Base-by-base conservation (phyloP, 2,797 vertebrate genomes). In the Brotogeris chrysoptera region DNA sequence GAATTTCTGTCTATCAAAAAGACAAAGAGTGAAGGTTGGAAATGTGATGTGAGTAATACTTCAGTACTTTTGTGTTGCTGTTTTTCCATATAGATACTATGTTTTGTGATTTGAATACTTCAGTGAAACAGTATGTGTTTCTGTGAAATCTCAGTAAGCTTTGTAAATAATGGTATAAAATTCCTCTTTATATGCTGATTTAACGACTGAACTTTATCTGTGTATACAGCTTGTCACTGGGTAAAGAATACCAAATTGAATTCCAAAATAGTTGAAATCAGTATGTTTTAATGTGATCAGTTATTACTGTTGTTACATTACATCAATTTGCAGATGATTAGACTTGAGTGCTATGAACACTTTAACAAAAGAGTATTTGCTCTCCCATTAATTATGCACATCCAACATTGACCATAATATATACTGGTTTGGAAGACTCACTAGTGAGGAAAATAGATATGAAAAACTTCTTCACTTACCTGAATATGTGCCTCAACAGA, bases 21-120 rank as follows among this genome's bases (percentile, higher is more conserved):
- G 97, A 99, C 98, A 91, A 99, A 99, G 96, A 99, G 98, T 83
- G 99, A 99, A 97, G 99, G 98, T 89, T 99, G 99, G 99, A 99
- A 99, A 97, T 99, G 99, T 97, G 98, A 99, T 79, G 99, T 99
- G 98, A 98, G 99, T 94, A 82, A 39, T 65, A 64, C 53, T 95
- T 94, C 16, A 68, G 53, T 63, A 34, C 8, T 47, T 87, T 16
- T 3, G 3, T 36, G 55, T 59, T 59, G 34, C 23, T 59, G 4
- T 4, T 1, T 77, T 49, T 53, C 49, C 13, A 8, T 59, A 17
- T 5, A 24, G 44, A 5, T 53, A 47, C 25, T 65, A 1, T 39
- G 19, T 41, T 87, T 82, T 90, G 30, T 93, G 57, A 72, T 41
- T 65, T 55, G 36, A 82, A 63, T 65, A 38, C 16, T 46, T 19